These are phyloP conservation scores for Campopleginae sp. DNA, from an alignment of 2,888 invertebrate species.

Conservation along the genomic window DNA sequence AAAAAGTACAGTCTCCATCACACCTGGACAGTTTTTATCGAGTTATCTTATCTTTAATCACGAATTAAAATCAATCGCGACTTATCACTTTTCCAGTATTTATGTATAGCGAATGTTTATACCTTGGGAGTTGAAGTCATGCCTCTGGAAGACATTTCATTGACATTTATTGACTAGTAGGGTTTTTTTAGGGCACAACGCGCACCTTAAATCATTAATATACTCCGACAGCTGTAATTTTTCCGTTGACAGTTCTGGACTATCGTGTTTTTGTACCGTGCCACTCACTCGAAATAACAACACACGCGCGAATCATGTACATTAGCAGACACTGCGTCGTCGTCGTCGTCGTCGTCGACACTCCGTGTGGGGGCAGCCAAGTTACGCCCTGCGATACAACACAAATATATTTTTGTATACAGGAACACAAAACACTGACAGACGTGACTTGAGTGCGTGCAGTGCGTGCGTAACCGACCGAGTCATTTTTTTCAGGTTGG, in stretches of 20 bases:
- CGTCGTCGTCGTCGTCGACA: neutral
- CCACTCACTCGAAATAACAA: slow-evolving; percentile 20
- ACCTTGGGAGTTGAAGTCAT: slow-evolving; percentile 61
- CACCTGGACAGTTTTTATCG: neutral
- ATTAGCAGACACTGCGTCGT: neutral
- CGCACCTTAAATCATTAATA: slow-evolving; percentile 19
- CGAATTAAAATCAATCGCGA: slow-evolving; percentile 11
- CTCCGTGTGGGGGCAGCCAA: neutral
- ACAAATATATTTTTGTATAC: neutral
- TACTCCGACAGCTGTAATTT: slow-evolving; percentile 44
- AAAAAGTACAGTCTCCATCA: slow-evolving; percentile 5
- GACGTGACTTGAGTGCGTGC: neutral
- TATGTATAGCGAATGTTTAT: slow-evolving; percentile 11
- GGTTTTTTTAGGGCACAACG: slow-evolving; percentile 30
- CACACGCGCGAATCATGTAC: slow-evolving; percentile 7
- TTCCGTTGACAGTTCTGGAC: slow-evolving; percentile 51
- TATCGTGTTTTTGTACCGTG: slow-evolving; percentile 42
- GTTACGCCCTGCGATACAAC: neutral
- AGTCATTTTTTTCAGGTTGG: neutral
- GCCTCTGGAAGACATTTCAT: slow-evolving; percentile 60
- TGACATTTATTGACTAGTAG: slow-evolving; percentile 48
- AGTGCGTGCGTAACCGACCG: neutral
- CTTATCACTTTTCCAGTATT: neutral
- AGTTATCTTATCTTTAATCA: slow-evolving; percentile 10
- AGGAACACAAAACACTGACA: neutral